Base-by-base conservation (phyloP, 2,888 invertebrate genomes). In the Lasioglossum oenotherae region DNA sequence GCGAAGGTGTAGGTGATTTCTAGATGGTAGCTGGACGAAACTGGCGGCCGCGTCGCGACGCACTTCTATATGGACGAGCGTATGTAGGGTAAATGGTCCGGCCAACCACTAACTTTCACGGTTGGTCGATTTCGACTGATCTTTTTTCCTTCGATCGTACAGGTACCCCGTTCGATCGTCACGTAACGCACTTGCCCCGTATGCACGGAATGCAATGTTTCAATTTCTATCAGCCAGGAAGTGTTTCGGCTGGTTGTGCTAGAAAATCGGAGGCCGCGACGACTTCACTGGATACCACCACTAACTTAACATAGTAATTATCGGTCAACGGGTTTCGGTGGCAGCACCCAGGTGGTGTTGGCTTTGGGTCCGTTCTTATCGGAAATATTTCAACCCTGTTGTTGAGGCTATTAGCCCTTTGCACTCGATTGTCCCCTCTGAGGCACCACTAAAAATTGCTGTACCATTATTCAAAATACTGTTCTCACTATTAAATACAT, bases 51-150 rank as follows among this genome's bases (percentile, higher is more conserved):
- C 87, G 91, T 92, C 88, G 91, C 92, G 91, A 92, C 84, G 92
- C 94, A 92, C 94, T 94, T 94, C 94, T 94, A 94, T 94, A 94
- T 94, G 94, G 93, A 91, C 92, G 88, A 87, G 86, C 87, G 87
- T 87, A 80, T 75, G 81, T 87, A 85, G 87, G 85, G 82, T 84
- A 87, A 90, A 75, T 85, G 87, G 78, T 81, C 74, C 85, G 82
- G 74, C 88, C 88, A 91, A 82, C 91, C 87, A 93, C 93, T 92
- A 92, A 91, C 92, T 94, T 93, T 94, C 93, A 94, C 93, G 93
- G 92, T 92, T 92, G 88, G 92, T 86, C 91, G 90, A 82, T 90
- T 87, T 90, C 82, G 80, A 86, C 77, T 80, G 85, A 90, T 84
- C 87, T 90, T 92, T 91, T 76, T 74, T 41, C 41, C 41, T 57